Base-by-base conservation (phyloP, 2,113 vertebrate species). In the Gracilinanus agilis region DNA sequence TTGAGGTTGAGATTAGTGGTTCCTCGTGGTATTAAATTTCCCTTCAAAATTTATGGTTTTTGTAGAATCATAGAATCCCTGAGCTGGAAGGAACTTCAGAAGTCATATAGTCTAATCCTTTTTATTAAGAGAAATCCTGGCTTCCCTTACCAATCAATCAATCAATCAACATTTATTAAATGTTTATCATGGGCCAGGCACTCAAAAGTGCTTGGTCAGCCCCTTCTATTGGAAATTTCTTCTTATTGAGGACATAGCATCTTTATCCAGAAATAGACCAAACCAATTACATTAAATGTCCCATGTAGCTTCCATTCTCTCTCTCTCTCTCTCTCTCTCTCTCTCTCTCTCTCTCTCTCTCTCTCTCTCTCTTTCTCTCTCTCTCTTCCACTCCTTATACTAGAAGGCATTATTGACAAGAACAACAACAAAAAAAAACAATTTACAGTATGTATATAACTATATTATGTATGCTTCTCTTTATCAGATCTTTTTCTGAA, bases 41-140 rank as follows among this genome's bases (percentile, higher is more conserved):
- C 23, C 11, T 49, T 96, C 54, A 90, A 54, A 90, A 0, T 90
- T 44, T 58, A 88, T 90, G 24, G 49, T 55, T 93, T 91, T 88
- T 7, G 21, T 83, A 83, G 67, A 40, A n/a, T 83, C 7, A 40
- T 13, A 83, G 67, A 40, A 83, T 83, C 67, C 40, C 19, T 40
- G 67, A 83, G 67, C 16, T 40, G 67, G n/a, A 23, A 83, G 21
- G 19, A 83, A n/a, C 19, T 23, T 83, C 49, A 49, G 49, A 49
- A 49, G 19, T 83, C 67, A 23, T 40, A 23, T 23, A 83, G n/a
- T 83, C 19, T 23, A 40, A 83, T 83, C n/a, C 29, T 94, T 91
- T 91, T 96, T 23, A 94, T 54, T 56, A 23, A 88, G 75, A 54
- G 75, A 88, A 93, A 9, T 40, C 16, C 19, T 83, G 67, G n/a